Conservation (phyloP, 2,797 vertebrate species). For the Pogonophryne albipinna region DNA sequence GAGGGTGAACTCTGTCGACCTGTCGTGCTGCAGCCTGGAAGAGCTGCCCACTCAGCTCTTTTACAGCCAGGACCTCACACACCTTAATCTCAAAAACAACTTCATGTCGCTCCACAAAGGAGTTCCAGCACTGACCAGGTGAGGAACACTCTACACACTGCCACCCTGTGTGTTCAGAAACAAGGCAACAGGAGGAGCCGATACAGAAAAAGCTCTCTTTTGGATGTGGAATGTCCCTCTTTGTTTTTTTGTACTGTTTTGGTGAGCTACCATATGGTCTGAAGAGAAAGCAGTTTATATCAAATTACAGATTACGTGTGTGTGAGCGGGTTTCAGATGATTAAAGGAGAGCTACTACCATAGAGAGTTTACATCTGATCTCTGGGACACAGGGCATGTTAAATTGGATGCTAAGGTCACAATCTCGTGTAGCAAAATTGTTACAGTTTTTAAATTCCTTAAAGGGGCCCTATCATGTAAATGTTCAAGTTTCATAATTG, state of each 20-base stretch:
- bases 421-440: not conserved
- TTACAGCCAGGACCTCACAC: conserved; percentile 98
- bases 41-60: conserved; percentile 94
- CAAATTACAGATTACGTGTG: conserved; percentile 49
- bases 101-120: conserved; percentile 77
- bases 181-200: conserved; percentile 7
- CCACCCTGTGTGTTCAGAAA: not conserved
- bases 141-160: conserved; percentile 8
- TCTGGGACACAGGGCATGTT: conserved; percentile 1
- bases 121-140: conserved; percentile 79
- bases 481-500: too few relatives aligned
- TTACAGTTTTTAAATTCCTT: not conserved
- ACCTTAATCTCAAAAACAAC: conserved; percentile 98
- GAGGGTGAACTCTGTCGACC: conserved; percentile 96
- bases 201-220: conserved; percentile 15
- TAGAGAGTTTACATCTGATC: conserved; percentile 52
- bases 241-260: conserved; percentile 13
- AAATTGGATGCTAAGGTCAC: conserved; percentile 8
- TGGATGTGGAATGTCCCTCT: conserved; percentile 15
- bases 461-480: too few relatives aligned
- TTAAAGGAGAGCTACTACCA: conserved; percentile 46
- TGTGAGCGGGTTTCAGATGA: conserved; percentile 40
- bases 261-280: conserved; percentile 38
- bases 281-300: conserved; percentile 51
- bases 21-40: conserved; percentile 97